These are phyloP conservation scores for Pempheris klunzingeri DNA, from an alignment of 2,797 vertebrate species.

Conservation along the genomic window DNA sequence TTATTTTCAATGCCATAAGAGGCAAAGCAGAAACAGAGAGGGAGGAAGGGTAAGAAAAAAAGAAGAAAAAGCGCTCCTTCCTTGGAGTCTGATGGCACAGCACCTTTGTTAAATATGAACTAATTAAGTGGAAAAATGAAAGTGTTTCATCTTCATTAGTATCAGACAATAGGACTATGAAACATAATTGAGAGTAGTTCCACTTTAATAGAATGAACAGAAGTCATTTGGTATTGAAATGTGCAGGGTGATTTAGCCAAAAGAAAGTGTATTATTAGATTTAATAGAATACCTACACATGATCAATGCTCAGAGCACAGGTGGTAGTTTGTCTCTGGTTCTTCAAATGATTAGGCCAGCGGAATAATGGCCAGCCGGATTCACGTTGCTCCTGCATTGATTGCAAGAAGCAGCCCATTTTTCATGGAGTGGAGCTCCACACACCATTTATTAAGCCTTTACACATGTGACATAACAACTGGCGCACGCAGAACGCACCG, in stretches of 20 bases:
- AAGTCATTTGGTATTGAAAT: constrained; percentile 81
- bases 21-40: constrained; percentile 24
- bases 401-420: constrained; percentile 71
- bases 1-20: constrained; percentile 72
- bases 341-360: constrained; percentile 76
- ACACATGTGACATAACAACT: constrained; percentile 71
- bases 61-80: constrained; percentile 40
- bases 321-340: constrained; percentile 78
- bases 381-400: constrained; percentile 74
- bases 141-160: constrained; percentile 86
- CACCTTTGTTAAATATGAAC: constrained; percentile 86
- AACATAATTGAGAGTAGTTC: constrained; percentile 84
- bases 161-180: constrained; percentile 83
- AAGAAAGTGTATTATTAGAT: constrained; percentile 82
- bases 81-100: constrained; percentile 76
- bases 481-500: constrained; percentile 7
- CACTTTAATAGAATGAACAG: constrained; percentile 82
- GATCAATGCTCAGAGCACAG: constrained; percentile 79
- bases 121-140: constrained; percentile 86
- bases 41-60: neutral
- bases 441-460: constrained; percentile 73
- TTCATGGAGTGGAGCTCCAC: constrained; percentile 60
- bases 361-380: constrained; percentile 76
- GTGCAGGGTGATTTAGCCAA: constrained; percentile 73
- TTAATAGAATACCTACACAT: constrained; percentile 79